These are phyloP conservation scores for Pristionchus arcanus DNA, from an alignment of 2,888 invertebrate species.

Conservation along the genomic window DNA sequence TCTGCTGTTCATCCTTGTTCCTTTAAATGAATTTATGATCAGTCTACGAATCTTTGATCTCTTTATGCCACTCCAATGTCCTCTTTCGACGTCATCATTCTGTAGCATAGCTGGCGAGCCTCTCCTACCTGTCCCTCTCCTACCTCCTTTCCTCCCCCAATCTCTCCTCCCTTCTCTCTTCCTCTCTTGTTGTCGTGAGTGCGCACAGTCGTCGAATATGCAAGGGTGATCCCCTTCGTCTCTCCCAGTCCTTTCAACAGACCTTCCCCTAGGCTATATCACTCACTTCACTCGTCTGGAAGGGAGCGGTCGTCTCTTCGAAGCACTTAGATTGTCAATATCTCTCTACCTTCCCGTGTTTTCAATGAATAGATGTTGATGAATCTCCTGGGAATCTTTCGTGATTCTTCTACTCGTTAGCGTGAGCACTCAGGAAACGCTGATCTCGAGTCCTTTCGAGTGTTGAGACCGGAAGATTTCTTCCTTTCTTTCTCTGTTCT, in stretches of 20 bases:
- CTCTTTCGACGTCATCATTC: neutral
- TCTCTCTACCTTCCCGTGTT: neutral
- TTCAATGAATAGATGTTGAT: constrained; percentile 6
- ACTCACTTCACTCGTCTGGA: neutral
- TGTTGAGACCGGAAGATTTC: constrained; percentile 3
- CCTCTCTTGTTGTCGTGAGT: constrained; percentile 43
- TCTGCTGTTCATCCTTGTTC: too few relatives aligned
- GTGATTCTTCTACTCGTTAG: neutral
- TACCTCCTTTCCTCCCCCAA: constrained; percentile 22
- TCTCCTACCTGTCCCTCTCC: constrained; percentile 40
- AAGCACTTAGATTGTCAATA: neutral
- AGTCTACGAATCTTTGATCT: too few relatives aligned
- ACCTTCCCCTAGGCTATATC: neutral
- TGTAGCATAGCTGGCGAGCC: neutral
- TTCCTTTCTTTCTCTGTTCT: neutral
- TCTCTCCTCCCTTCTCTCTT: constrained; percentile 11
- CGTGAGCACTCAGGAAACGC: neutral
- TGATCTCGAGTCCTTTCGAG: neutral
- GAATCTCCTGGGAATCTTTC: neutral
- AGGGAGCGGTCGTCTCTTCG: neutral
- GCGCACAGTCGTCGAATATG: constrained; percentile 39
- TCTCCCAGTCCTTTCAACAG: neutral
- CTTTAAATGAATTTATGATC: too few relatives aligned
- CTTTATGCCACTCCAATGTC: neutral
- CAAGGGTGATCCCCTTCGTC: constrained; percentile 44